phyloP scores from a whole-genome alignment of 2,888 invertebrate genomes.

The Drosophila melanosoma region DNA sequence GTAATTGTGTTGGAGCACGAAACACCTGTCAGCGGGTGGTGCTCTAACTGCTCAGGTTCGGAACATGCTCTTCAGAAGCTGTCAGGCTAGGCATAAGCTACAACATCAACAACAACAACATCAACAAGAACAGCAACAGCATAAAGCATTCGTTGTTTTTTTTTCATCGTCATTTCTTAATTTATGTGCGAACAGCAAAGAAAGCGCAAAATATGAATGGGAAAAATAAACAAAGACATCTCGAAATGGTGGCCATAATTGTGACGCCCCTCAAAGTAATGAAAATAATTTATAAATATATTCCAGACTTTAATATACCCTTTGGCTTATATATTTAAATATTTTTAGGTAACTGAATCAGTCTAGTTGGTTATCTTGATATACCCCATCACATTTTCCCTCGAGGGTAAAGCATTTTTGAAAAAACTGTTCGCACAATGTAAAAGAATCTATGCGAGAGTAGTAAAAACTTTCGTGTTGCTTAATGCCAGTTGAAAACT shows the following conservation, averaged over 20 bases:
- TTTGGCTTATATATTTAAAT: background rate
- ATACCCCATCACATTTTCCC: background rate
- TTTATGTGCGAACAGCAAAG: constrained; percentile 70
- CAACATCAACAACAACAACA: constrained; percentile 19
- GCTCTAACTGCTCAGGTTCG: constrained; percentile 26
- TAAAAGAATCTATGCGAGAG: constrained; percentile 11
- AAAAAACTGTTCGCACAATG: constrained; percentile 10
- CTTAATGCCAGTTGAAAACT: constrained; percentile 41
- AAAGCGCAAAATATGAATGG: constrained; percentile 61
- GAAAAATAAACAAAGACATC: constrained; percentile 65
- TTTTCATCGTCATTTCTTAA: constrained; percentile 74
- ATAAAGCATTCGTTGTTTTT: constrained; percentile 47
- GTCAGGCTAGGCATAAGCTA: constrained; percentile 39
- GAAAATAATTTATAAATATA: background rate
- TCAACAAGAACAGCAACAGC: constrained; percentile 17
- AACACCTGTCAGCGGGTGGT: constrained; percentile 70
- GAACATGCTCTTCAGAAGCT: constrained; percentile 41
- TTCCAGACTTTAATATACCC: constrained; percentile 16
- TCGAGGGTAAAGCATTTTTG: background rate
- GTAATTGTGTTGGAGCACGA: constrained; percentile 64
- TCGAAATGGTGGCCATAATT: constrained; percentile 55
- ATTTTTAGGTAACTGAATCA: background rate
- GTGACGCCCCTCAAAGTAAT: constrained; percentile 30
- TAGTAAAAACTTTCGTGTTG: constrained; percentile 52
- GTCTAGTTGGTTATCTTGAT: background rate